Conservation (phyloP, 2,888 invertebrate species). For the Habrosyne pyritoides region DNA sequence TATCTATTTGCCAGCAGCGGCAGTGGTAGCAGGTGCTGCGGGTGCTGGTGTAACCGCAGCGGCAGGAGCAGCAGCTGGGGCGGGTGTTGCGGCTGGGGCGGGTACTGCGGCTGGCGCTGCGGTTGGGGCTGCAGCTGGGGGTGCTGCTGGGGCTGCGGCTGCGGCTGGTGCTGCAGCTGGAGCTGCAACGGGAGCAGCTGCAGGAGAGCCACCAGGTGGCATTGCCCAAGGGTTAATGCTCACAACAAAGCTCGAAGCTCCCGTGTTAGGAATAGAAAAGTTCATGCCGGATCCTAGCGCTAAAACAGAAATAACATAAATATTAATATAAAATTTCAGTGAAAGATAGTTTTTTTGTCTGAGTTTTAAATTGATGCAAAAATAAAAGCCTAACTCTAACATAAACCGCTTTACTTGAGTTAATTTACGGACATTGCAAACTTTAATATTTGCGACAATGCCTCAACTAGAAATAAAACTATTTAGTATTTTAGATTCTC, state of each 20-base stretch:
- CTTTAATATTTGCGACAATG: too few species aligned
- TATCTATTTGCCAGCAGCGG: constrained; percentile 17
- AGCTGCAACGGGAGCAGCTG: not conserved
- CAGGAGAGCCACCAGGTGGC: not conserved
- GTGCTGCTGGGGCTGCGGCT: constrained; percentile 2
- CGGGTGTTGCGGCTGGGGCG: constrained; percentile 24
- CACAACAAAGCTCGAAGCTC: constrained; percentile 11
- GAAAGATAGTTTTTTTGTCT: too few species aligned
- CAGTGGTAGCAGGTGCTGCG: constrained; percentile 21
- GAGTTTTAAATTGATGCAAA: too few species aligned
- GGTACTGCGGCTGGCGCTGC: constrained; percentile 28
- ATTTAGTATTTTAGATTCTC: not conserved
- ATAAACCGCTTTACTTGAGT: too few species aligned
- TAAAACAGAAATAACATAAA: constrained; percentile 35
- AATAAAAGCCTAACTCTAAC: too few species aligned
- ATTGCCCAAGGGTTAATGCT: constrained; percentile 23
- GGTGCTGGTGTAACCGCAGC: constrained; percentile 24
- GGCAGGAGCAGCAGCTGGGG: constrained; percentile 24
- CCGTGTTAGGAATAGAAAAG: constrained; percentile 36
- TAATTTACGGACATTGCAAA: too few species aligned
- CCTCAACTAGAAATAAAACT: too few species aligned
- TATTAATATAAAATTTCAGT: not conserved
- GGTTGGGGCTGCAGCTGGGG: constrained; percentile 19
- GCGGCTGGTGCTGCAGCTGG: not conserved
- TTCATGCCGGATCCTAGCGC: constrained; percentile 52